Percentiles rank a stretch among this genome's conserved stretches.
These are phyloP conservation scores for Sipha flava DNA, from an alignment of 1,140 invertebrate species.

Conservation along the genomic window DNA sequence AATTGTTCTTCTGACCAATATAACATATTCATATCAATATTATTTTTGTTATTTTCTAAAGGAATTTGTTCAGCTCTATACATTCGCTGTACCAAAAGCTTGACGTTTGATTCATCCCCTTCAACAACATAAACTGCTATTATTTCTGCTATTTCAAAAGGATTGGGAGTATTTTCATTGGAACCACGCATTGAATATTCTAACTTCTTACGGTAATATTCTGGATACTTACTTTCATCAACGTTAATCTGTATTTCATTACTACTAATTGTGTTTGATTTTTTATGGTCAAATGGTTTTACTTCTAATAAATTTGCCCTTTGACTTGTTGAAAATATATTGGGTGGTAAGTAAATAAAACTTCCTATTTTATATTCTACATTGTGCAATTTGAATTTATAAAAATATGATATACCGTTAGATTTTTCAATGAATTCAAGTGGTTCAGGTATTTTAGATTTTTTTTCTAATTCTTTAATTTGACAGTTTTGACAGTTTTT, in stretches of 20 bases:
- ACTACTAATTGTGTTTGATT: slow-evolving; percentile 37
- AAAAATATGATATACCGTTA: background rate
- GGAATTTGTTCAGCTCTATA: slow-evolving; percentile 19
- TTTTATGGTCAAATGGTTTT: background rate
- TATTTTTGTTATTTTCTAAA: background rate
- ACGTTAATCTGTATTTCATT: slow-evolving; percentile 47
- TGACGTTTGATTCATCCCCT: background rate
- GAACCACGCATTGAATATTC: slow-evolving; percentile 47
- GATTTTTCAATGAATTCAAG: background rate
- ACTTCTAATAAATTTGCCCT: background rate
- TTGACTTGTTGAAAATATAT: background rate
- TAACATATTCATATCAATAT: slow-evolving; percentile 9
- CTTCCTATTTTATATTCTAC: slow-evolving; percentile 5
- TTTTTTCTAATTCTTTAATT: background rate
- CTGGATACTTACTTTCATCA: slow-evolving; percentile 18
- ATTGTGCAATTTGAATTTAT: background rate
- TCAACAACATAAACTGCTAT: slow-evolving; percentile 49
- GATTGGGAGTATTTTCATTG: slow-evolving; percentile 62
- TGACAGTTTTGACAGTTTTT: slow-evolving; percentile 1
- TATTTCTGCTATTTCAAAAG: slow-evolving; percentile 65
- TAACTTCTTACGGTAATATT: slow-evolving; percentile 49
- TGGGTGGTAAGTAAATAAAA: background rate
- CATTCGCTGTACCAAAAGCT: background rate
- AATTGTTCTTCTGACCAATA: slow-evolving; percentile 26
- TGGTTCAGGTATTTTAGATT: background rate